Conservation (phyloP, 2,888 invertebrate species). For the Malthinus seriepunctatus region DNA sequence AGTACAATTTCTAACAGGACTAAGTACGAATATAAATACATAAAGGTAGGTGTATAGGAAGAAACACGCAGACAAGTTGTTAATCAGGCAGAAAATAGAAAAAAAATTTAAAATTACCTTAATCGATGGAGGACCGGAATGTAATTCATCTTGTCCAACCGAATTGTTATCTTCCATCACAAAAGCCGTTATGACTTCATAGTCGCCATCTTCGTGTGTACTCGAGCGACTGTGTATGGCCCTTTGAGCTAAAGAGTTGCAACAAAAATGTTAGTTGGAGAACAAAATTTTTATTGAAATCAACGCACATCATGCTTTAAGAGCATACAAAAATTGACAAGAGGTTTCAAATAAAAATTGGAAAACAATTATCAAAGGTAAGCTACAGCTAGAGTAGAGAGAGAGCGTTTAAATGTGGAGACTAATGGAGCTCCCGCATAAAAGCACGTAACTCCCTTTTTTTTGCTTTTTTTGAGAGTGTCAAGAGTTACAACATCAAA, state of each 20-base stretch:
- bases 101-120: conserved; percentile 67
- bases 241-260: conserved; percentile 43
- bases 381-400: too few relatives aligned
- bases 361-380: too few relatives aligned
- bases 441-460: too few relatives aligned
- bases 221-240: conserved; percentile 57
- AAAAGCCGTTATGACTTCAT: conserved; percentile 73
- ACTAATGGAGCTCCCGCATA: too few relatives aligned
- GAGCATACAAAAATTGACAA: neutral
- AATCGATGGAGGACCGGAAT: conserved; percentile 77
- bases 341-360: neutral
- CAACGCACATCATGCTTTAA: neutral
- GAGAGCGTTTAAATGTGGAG: too few relatives aligned
- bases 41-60: neutral
- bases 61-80: neutral
- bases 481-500: too few relatives aligned
- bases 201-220: conserved; percentile 79
- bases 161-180: conserved; percentile 90
- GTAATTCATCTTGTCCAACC: conserved; percentile 74
- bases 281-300: neutral
- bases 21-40: neutral
- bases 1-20: conserved; percentile 10
- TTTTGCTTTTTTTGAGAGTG: too few relatives aligned
- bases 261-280: neutral
- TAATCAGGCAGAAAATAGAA: neutral